Evolutionary conservation across 2,888 invertebrate species (phyloP), one percentile per base, ranked within the genome.

Genomic region (Allolobophora icterica): DNA sequence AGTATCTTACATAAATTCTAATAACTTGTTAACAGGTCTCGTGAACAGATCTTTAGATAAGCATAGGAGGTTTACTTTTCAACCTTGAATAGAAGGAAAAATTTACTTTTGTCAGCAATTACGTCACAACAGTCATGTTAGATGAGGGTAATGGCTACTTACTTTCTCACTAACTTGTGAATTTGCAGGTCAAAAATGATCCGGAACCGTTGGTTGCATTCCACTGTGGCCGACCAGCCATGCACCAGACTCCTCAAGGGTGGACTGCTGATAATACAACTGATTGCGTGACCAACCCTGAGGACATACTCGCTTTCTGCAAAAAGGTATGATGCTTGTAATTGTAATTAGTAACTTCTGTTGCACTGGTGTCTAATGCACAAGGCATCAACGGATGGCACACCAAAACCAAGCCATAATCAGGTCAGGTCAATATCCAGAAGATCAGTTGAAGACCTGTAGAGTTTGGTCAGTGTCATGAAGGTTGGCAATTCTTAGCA

Each of bases 301-400:
- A 98, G 96, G 98, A 98, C 96, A 98, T 99, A 94, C 97, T 99
- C 93, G 98, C 98, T 95, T 98, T 98, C 96, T 99, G 99, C 97
- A 45, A 92, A 35, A 89, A 90, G 45, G 91, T 90, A 71, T 71
- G 71, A 11, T n/a, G 71, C n/a, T 71, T 58, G 3, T 3, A 30
- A 24, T 5, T 58, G 24, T 4, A 45, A 13, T 40, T 40, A 5
- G 13, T n/a, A n/a, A n/a, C n/a, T n/a, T n/a, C n/a, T n/a, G n/a
- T n/a, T n/a, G n/a, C n/a, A n/a, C n/a, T n/a, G n/a, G n/a, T n/a
- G n/a, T n/a, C n/a, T n/a, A n/a, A n/a, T n/a, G n/a, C n/a, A n/a
- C n/a, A n/a, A n/a, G n/a, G n/a, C n/a, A n/a, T n/a, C n/a, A n/a
- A n/a, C n/a, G n/a, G n/a, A n/a, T n/a, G n/a, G n/a, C n/a, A n/a